Percentiles rank a stretch among this genome's conserved stretches.
These are phyloP conservation scores for Perdita meconis DNA, from an alignment of 2,888 invertebrate genomes.

Conservation along the genomic window DNA sequence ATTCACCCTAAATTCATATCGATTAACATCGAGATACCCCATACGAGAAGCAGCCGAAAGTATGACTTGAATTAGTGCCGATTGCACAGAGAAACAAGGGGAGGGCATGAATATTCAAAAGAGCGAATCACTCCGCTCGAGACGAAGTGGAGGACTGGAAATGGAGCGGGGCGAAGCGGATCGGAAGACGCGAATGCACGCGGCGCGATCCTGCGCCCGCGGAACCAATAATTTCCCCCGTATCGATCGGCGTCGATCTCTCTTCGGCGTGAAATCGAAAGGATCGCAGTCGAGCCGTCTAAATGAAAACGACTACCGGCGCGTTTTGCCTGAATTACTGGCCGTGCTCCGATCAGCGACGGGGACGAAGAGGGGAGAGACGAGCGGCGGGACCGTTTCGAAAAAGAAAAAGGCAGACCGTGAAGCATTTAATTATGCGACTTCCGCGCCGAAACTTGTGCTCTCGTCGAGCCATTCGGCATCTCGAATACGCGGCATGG, in stretches of 20 bases:
- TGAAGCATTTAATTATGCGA: constrained; percentile 71
- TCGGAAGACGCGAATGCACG: constrained; percentile 6
- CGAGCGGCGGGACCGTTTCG: constrained; percentile 18
- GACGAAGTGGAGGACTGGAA: constrained; percentile 7
- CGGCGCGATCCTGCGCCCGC: constrained; percentile 10
- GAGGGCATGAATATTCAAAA: constrained; percentile 26
- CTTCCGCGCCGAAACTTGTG: constrained; percentile 67
- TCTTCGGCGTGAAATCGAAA: constrained; percentile 52
- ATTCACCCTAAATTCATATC: neutral
- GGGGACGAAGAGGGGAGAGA: constrained; percentile 9
- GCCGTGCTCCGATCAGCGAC: constrained; percentile 16
- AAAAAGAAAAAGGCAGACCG: constrained; percentile 50
- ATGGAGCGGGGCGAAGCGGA: constrained; percentile 24
- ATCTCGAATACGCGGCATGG: constrained; percentile 52
- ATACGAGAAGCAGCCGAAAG: neutral
- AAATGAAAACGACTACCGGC: constrained; percentile 37
- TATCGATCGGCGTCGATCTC: constrained; percentile 51
- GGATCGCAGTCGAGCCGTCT: constrained; percentile 16
- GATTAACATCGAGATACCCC: constrained; percentile 4
- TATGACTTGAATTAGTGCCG: constrained; percentile 19
- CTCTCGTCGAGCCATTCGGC: constrained; percentile 39
- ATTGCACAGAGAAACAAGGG: neutral
- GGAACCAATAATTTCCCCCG: constrained; percentile 49
- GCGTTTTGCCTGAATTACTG: constrained; percentile 34
- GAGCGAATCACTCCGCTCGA: constrained; percentile 33